Evolutionary conservation across 1,140 invertebrate genomes (phyloP).

Genomic region (Andricus grossulariae): DNA sequence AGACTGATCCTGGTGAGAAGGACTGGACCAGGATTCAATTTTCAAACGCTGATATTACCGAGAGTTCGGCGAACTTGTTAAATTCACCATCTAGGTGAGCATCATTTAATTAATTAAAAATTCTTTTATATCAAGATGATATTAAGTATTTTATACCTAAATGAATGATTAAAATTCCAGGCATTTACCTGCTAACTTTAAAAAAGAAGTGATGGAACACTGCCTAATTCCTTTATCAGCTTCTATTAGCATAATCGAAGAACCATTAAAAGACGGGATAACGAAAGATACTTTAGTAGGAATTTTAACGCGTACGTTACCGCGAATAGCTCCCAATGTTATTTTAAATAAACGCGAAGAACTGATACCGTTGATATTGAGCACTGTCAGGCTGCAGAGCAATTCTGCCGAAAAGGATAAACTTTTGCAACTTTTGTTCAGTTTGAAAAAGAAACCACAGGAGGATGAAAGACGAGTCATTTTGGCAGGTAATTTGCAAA

Average conservation of each 20-base stretch:
- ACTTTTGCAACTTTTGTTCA: constrained; percentile 84
- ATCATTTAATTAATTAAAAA: neutral
- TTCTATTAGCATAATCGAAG: constrained; percentile 65
- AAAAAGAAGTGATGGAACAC: constrained; percentile 74
- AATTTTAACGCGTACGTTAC: constrained; percentile 75
- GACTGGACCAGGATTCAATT: constrained; percentile 72
- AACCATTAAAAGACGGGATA: constrained; percentile 69
- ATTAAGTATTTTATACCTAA: constrained; percentile 1
- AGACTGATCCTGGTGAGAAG: constrained; percentile 72
- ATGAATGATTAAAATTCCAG: constrained; percentile 52
- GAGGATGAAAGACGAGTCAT: constrained; percentile 83
- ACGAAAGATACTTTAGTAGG: constrained; percentile 70
- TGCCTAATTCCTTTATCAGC: constrained; percentile 50
- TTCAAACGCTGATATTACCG: constrained; percentile 57
- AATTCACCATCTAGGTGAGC: constrained; percentile 42
- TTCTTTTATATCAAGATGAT: neutral
- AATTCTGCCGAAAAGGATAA: constrained; percentile 80
- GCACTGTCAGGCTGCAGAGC: constrained; percentile 80
- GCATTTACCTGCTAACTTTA: constrained; percentile 76
- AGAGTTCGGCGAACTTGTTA: constrained; percentile 53
- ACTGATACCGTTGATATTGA: constrained; percentile 83
- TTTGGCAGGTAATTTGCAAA: constrained; percentile 76
- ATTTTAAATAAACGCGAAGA: constrained; percentile 84
- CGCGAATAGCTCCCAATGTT: constrained; percentile 83
- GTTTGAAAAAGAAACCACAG: constrained; percentile 85